Evolutionary conservation across 2,888 invertebrate genomes (phyloP).

Genomic region (Aspidiotus rigidus): DNA sequence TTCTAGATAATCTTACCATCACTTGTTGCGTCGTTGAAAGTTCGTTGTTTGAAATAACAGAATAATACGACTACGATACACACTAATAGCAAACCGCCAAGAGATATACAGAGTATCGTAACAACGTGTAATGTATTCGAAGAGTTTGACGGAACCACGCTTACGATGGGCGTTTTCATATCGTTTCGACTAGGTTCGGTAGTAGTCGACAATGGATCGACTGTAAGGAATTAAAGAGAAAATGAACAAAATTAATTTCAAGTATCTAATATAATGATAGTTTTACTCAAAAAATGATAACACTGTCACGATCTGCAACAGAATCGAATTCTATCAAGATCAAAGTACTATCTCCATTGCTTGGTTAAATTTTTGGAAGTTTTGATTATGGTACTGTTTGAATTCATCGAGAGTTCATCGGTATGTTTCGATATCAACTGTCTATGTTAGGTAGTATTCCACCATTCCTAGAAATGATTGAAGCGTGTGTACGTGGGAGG

Average conservation of each 20-base stretch:
- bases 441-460: too few species aligned
- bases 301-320: too few species aligned
- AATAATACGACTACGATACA: slow-evolving; percentile 40
- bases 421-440: too few species aligned
- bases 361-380: too few species aligned
- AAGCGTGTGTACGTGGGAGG: too few species aligned
- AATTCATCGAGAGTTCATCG: too few species aligned
- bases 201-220: slow-evolving; percentile 23
- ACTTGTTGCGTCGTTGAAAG: slow-evolving; percentile 32
- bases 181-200: slow-evolving; percentile 25
- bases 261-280: neutral
- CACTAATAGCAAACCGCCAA: slow-evolving; percentile 48
- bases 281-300: neutral
- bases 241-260: neutral
- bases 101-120: slow-evolving; percentile 50
- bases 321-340: too few species aligned
- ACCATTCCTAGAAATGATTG: too few species aligned
- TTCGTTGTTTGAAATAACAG: slow-evolving; percentile 39
- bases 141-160: slow-evolving; percentile 15
- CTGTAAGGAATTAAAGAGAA: slow-evolving; percentile 6
- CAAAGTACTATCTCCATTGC: too few species aligned
- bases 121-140: slow-evolving; percentile 44
- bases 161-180: slow-evolving; percentile 26
- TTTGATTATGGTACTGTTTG: too few species aligned
- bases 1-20: slow-evolving; percentile 10